These are phyloP conservation scores for Amblyjoppa proteus DNA, from an alignment of 2,888 invertebrate genomes.

Conservation along the genomic window DNA sequence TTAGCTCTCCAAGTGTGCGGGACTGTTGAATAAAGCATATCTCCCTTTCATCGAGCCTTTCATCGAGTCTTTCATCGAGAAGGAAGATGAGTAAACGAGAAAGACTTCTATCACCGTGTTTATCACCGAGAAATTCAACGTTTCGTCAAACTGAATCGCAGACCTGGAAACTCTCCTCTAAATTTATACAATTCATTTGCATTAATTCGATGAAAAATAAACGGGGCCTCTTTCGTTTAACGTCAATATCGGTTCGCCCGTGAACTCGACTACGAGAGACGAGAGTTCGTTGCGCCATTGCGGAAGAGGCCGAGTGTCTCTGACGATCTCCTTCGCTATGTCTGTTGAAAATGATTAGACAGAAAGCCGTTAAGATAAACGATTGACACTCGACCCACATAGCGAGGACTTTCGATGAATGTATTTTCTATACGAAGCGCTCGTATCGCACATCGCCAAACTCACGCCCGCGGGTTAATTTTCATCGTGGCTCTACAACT, in stretches of 20 bases:
- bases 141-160: neutral
- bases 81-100: neutral
- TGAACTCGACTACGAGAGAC: neutral
- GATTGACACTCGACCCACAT: conserved; percentile 47
- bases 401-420: neutral
- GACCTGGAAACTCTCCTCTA: neutral
- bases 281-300: conserved; percentile 41
- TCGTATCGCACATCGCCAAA: conserved; percentile 9
- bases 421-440: conserved; percentile 40
- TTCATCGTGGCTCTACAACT: conserved; percentile 54
- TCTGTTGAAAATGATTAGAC: conserved; percentile 17
- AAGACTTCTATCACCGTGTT: neutral
- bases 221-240: conserved; percentile 13
- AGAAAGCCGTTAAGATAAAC: conserved; percentile 26
- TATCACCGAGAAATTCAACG: neutral
- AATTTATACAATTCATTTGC: conserved; percentile 42
- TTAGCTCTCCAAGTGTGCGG: neutral
- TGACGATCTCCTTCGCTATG: conserved; percentile 18
- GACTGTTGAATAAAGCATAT: neutral
- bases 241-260: conserved; percentile 8
- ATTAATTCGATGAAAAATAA: conserved; percentile 23
- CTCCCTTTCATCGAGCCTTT: neutral
- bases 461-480: conserved; percentile 56
- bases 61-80: neutral
- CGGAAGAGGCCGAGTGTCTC: neutral